Evolutionary conservation across 2,888 invertebrate species (phyloP).

Genomic region (Drosophila recens): DNA sequence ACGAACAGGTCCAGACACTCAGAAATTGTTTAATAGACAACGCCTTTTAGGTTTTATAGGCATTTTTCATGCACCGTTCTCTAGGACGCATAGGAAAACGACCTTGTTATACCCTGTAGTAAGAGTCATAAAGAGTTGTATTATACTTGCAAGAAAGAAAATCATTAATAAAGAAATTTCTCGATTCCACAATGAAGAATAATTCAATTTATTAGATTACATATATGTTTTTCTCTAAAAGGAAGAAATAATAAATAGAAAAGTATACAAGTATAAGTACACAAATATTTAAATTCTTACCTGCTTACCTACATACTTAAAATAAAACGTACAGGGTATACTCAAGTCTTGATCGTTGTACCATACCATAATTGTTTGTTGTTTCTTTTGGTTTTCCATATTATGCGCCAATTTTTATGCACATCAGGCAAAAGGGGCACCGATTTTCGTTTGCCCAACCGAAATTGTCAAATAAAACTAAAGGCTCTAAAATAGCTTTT

Average conservation of each 20-base stretch:
- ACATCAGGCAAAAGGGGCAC: constrained; percentile 52
- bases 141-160: too few relatives aligned
- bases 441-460: constrained; percentile 42
- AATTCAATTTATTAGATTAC: too few relatives aligned
- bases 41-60: constrained; percentile 70
- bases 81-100: constrained; percentile 12
- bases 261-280: too few relatives aligned
- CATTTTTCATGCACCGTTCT: constrained; percentile 53
- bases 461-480: constrained; percentile 79
- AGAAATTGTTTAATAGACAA: constrained; percentile 72
- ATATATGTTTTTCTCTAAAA: too few relatives aligned
- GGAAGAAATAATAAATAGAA: too few relatives aligned
- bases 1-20: constrained; percentile 40
- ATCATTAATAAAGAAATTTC: too few relatives aligned
- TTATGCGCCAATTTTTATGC: constrained; percentile 76
- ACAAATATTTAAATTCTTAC: not conserved
- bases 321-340: constrained; percentile 28
- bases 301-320: not conserved
- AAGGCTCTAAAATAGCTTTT: constrained; percentile 81
- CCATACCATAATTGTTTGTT: constrained; percentile 24
- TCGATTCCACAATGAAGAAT: too few relatives aligned
- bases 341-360: not conserved
- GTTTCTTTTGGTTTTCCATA: constrained; percentile 45
- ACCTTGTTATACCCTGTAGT: constrained; percentile 38
- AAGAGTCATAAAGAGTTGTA: not conserved